These are phyloP conservation scores for Fregetta grallaria DNA, from an alignment of 2,113 vertebrate species.

Conservation along the genomic window DNA sequence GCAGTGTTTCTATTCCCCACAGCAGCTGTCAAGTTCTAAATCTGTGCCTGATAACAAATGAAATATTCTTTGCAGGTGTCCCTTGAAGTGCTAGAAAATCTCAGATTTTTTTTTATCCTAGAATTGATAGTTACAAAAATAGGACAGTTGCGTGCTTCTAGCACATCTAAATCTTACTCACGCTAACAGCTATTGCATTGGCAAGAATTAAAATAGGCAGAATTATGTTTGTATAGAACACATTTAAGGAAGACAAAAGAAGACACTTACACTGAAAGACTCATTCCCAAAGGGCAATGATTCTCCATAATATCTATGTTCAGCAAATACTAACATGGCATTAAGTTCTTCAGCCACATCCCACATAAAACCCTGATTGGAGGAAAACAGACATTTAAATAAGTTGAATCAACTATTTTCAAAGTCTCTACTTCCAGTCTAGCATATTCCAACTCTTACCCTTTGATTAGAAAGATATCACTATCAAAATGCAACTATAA, in stretches of 20 bases:
- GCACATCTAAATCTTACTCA: neutral
- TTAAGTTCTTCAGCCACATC: slow-evolving; percentile 87
- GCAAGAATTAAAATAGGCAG: neutral
- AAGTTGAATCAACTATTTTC: neutral
- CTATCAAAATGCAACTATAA: neutral
- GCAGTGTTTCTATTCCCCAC: neutral
- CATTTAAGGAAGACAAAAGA: neutral
- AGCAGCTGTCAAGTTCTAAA: neutral
- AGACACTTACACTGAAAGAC: slow-evolving; percentile 82
- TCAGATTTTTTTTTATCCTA: neutral
- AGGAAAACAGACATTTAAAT: neutral
- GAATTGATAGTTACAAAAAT: neutral
- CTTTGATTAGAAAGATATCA: neutral
- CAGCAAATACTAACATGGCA: slow-evolving; percentile 95
- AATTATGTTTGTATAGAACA: neutral
- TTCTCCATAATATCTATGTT: slow-evolving; percentile 95
- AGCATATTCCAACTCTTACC: neutral
- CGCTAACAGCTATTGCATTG: neutral
- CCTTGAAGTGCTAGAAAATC: neutral
- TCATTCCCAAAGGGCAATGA: slow-evolving; percentile 90
- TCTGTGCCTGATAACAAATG: neutral
- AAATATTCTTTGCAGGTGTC: neutral
- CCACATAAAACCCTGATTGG: slow-evolving; percentile 94
- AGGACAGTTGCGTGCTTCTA: neutral
- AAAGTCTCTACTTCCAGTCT: neutral